These are phyloP conservation scores for Eristalis arbustorum DNA, from an alignment of 2,888 invertebrate genomes.

Conservation along the genomic window DNA sequence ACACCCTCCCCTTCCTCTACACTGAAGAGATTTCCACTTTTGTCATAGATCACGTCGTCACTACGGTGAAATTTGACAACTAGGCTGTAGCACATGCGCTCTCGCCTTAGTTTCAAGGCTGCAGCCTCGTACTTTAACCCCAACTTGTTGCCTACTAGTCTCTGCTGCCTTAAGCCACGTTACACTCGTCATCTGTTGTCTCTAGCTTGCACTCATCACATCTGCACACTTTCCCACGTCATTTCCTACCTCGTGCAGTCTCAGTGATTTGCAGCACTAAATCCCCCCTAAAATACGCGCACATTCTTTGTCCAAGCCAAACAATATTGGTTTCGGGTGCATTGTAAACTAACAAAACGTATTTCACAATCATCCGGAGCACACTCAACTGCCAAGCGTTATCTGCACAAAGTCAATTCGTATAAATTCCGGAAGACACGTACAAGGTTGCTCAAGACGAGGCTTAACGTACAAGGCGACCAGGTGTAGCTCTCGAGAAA, in stretches of 20 bases:
- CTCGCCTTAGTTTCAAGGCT: too few species aligned
- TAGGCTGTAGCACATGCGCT: too few species aligned
- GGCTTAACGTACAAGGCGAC: not conserved
- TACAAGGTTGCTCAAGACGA: not conserved
- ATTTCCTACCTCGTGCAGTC: not conserved
- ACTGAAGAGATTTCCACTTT: too few species aligned
- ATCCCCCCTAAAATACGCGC: not conserved
- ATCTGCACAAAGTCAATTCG: constrained; percentile 3
- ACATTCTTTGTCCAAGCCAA: not conserved
- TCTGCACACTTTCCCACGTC: not conserved
- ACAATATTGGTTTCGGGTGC: constrained; percentile 42
- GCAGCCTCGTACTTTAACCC: too few species aligned
- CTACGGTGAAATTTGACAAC: too few species aligned
- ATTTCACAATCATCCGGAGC: not conserved
- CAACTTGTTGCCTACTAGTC: too few species aligned
- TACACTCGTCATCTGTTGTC: too few species aligned
- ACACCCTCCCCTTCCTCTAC: too few species aligned
- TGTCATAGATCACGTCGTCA: too few species aligned
- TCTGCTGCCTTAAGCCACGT: too few species aligned
- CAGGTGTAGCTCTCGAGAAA: not conserved
- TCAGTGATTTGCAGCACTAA: not conserved
- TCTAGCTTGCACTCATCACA: not conserved
- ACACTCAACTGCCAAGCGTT: not conserved
- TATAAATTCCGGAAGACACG: constrained; percentile 29
- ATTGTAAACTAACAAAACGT: constrained; percentile 19